Conservation (phyloP, 2,797 vertebrate genomes). For the Molossus molossus region DNA sequence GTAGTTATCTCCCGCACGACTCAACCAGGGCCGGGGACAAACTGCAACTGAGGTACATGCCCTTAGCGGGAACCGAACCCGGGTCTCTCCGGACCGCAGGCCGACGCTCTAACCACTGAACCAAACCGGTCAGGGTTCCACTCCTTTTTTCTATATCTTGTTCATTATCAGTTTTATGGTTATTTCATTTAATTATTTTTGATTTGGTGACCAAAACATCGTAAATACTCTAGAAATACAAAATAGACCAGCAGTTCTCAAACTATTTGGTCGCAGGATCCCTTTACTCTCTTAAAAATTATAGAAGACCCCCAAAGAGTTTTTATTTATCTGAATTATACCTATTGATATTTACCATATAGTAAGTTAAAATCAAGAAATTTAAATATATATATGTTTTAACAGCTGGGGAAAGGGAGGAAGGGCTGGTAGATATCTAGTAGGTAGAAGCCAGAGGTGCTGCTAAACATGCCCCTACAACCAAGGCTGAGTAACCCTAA, state of each 20-base stretch:
- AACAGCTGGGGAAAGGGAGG: neutral
- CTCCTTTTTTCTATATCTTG: neutral
- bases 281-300: neutral
- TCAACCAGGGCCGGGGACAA: no score
- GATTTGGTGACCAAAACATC: neutral
- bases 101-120: no score
- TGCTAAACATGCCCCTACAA: neutral
- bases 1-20: no score
- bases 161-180: neutral
- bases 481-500: constrained; percentile 32
- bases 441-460: neutral
- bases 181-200: neutral
- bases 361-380: constrained; percentile 21
- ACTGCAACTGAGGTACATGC: no score
- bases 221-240: constrained; percentile 2
- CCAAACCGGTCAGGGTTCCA: no score
- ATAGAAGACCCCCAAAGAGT: neutral
- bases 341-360: neutral
- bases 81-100: no score
- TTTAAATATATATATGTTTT: neutral
- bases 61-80: no score
- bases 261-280: neutral
- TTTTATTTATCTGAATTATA: constrained; percentile 37
- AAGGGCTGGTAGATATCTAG: neutral
- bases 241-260: neutral